Conservation (phyloP, 23 tunicate species). For the Ascidia mentula region DNA sequence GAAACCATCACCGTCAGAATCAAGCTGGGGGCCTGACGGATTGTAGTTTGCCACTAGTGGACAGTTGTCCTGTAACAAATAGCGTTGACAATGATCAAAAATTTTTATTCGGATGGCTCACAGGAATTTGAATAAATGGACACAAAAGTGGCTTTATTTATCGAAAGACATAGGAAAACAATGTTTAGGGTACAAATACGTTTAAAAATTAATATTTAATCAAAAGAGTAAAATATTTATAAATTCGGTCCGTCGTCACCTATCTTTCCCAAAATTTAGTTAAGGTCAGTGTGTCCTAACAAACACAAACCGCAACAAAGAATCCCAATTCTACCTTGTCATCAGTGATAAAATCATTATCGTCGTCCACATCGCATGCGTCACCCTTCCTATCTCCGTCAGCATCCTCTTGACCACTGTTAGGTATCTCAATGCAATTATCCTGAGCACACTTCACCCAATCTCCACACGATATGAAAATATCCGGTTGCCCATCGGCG, state of each 20-base stretch:
- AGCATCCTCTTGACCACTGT: slow-evolving; percentile 45
- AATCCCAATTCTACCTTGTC: slow-evolving; percentile 11
- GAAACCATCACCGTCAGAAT: slow-evolving; percentile 22
- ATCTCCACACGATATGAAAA: slow-evolving; percentile 30
- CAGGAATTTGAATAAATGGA: too few relatives aligned
- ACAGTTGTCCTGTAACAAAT: slow-evolving; percentile 19
- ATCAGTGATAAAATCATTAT: slow-evolving; percentile 29
- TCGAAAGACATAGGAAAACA: too few relatives aligned
- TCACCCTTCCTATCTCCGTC: slow-evolving; percentile 39
- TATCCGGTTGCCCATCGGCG: slow-evolving; percentile 28
- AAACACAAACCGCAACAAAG: too few relatives aligned
- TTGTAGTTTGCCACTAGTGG: slow-evolving; percentile 34
- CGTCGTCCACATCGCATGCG: slow-evolving; percentile 29
- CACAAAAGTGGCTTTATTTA: too few relatives aligned
- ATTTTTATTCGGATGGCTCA: too few relatives aligned
- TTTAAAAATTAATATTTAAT: too few relatives aligned
- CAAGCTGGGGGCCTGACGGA: slow-evolving; percentile 12
- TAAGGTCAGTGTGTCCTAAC: too few relatives aligned
- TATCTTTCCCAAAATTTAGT: too few relatives aligned
- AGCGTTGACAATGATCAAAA: not conserved
- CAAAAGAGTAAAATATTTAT: too few relatives aligned
- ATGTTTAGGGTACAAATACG: too few relatives aligned
- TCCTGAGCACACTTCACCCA: slow-evolving; percentile 20
- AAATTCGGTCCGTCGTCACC: too few relatives aligned
- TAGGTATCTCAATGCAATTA: slow-evolving; percentile 30